Conservation (phyloP, 2,113 vertebrate genomes). For the Oncorhynchus nerka region DNA sequence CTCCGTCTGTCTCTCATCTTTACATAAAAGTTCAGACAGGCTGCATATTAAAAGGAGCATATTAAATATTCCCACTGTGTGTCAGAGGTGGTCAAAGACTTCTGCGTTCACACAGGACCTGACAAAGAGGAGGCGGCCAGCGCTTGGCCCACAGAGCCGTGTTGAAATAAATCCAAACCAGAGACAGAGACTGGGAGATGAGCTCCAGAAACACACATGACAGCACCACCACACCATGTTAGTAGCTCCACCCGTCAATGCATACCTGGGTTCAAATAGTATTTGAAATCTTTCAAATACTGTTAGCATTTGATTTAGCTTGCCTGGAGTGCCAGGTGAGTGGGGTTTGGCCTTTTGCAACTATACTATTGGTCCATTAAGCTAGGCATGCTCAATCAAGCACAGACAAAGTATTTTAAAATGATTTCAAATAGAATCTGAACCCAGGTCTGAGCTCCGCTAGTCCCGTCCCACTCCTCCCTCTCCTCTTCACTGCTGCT, state of each 20-base stretch:
- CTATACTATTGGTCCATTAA: too few relatives aligned
- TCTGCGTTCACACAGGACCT: conserved; percentile 80
- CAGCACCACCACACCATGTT: conserved; percentile 1
- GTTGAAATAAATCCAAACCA: conserved; percentile 83
- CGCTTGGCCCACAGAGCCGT: conserved; percentile 72
- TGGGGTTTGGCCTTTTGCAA: too few relatives aligned
- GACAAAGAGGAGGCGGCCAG: conserved; percentile 80
- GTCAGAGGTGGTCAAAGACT: conserved; percentile 81
- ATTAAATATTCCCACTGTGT: conserved; percentile 79
- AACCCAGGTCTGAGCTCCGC: too few relatives aligned
- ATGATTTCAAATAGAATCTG: too few relatives aligned
- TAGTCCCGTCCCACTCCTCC: too few relatives aligned
- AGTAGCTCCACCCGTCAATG: not conserved
- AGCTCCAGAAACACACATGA: conserved; percentile 66
- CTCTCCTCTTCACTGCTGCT: too few relatives aligned
- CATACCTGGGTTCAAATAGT: too few relatives aligned
- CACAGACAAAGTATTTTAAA: too few relatives aligned
- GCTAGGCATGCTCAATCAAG: too few relatives aligned
- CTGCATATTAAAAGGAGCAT: conserved; percentile 80
- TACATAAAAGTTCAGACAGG: conserved; percentile 72
- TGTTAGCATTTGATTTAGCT: too few relatives aligned
- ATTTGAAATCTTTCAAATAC: too few relatives aligned
- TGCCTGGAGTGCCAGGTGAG: too few relatives aligned
- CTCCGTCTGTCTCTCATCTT: conserved; percentile 61
- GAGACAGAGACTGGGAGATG: conserved; percentile 69